phyloP scores from a whole-genome alignment of 1,140 invertebrate genomes.

The Polyergus mexicanus region DNA sequence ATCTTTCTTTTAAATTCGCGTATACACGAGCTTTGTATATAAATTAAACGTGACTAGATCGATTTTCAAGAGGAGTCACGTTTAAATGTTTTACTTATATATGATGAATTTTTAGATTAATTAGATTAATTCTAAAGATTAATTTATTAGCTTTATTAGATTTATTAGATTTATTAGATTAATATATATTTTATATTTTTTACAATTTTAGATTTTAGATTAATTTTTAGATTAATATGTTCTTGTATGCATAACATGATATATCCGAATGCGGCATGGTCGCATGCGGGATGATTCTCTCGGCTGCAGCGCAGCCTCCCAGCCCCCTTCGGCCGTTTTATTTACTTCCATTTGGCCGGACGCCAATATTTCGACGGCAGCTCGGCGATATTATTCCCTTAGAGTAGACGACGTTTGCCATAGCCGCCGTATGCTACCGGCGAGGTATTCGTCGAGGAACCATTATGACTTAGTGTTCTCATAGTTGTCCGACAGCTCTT shows the following conservation, averaged over 20 bases:
- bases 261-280: slow-evolving; percentile 31
- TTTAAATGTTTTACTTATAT: slow-evolving; percentile 17
- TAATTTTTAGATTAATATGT: too few relatives aligned
- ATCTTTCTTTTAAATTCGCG: neutral
- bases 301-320: neutral
- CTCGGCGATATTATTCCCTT: slow-evolving; percentile 83
- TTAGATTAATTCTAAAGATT: too few relatives aligned
- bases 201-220: too few relatives aligned
- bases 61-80: neutral
- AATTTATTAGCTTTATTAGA: too few relatives aligned
- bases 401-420: slow-evolving; percentile 76
- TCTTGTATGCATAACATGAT: neutral
- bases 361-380: slow-evolving; percentile 83
- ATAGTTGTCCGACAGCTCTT: slow-evolving; percentile 64
- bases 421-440: slow-evolving; percentile 68
- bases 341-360: slow-evolving; percentile 84
- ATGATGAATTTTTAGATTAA: slow-evolving; percentile 9
- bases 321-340: slow-evolving; percentile 80
- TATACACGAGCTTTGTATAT: too few relatives aligned
- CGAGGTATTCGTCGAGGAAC: slow-evolving; percentile 65
- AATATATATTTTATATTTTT: too few relatives aligned
- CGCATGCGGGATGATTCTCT: neutral
- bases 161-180: too few relatives aligned
- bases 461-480: slow-evolving; percentile 75
- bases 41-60: neutral